Conservation (phyloP, 2,113 vertebrate genomes). For the Camelus bactrianus region DNA sequence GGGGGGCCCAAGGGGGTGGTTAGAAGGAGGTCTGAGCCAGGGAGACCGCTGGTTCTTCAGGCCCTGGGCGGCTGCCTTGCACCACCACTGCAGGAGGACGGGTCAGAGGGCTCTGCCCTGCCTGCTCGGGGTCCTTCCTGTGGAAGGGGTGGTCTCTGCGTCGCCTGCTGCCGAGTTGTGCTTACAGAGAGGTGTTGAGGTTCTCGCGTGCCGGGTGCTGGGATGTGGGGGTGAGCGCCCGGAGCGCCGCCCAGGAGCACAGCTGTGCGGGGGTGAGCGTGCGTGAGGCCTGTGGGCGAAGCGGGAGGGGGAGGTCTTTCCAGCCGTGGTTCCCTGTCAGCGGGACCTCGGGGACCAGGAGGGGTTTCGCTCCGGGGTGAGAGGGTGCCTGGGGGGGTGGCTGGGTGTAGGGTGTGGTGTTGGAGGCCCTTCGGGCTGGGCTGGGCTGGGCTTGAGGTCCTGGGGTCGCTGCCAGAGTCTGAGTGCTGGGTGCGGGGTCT, state of each 20-base stretch:
- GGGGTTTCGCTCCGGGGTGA: not conserved
- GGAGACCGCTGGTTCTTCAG: not conserved
- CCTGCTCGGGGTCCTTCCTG: no score
- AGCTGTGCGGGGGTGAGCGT: accelerated
- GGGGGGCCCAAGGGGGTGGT: not conserved
- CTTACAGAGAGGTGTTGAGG: no score
- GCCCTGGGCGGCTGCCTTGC: not conserved
- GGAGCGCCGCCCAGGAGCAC: not conserved
- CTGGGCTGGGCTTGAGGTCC: not conserved
- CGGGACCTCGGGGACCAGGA: not conserved
- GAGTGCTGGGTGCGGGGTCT: accelerated
- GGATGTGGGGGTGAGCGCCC: not conserved
- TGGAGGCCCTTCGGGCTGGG: not conserved
- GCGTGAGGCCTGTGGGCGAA: accelerated
- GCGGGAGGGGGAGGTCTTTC: not conserved
- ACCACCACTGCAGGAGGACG: no score
- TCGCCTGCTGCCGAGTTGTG: no score
- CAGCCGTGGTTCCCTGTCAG: accelerated
- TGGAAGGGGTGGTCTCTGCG: no score
- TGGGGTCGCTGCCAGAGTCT: no score
- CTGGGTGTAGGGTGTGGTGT: not conserved
- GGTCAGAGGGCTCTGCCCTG: not conserved
- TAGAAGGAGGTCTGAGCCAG: not conserved
- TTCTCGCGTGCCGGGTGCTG: not conserved
- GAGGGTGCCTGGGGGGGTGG: not conserved